A percentile compares a stretch with the other conserved stretches of the same genome.
Conservation (phyloP, 2,797 vertebrate genomes). For the Stomatorhinus walkeri region DNA sequence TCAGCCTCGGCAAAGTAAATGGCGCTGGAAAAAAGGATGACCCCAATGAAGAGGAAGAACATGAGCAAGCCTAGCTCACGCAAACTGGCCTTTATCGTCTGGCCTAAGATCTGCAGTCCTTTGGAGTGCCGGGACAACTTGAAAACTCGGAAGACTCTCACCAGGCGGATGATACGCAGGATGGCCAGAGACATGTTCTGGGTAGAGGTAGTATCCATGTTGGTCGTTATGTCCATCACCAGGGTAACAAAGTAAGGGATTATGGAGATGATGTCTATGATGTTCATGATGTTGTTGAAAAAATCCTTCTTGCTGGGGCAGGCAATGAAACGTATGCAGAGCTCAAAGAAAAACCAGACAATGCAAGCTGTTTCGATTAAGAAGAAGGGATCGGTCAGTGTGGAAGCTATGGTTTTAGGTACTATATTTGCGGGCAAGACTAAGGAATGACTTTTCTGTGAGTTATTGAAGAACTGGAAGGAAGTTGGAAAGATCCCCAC, state of each 20-base stretch:
- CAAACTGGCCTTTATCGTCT: constrained; percentile 88
- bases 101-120: constrained; percentile 82
- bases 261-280: constrained; percentile 92
- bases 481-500: constrained; percentile 53
- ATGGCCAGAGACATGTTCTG: constrained; percentile 95
- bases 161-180: constrained; percentile 83
- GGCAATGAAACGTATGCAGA: constrained; percentile 75
- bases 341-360: constrained; percentile 90
- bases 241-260: constrained; percentile 93
- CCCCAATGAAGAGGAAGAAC: constrained; percentile 95
- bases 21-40: constrained; percentile 93
- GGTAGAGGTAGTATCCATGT: constrained; percentile 64
- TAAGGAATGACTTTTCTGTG: constrained; percentile 47
- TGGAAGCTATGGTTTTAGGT: constrained; percentile 46
- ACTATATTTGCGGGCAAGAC: constrained; percentile 27
- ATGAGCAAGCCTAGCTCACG: constrained; percentile 80
- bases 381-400: constrained; percentile 90
- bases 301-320: constrained; percentile 92
- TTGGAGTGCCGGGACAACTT: constrained; percentile 89
- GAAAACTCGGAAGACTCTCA: constrained; percentile 90
- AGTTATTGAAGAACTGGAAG: constrained; percentile 47
- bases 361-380: constrained; percentile 89
- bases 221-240: constrained; percentile 75
- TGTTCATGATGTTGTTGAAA: constrained; percentile 95
- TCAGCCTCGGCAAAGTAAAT: constrained; percentile 93